A percentile compares a stretch with the other conserved stretches of the same genome.
Conservation (phyloP, 2,888 invertebrate species). For the Amblyteles armatorius region DNA sequence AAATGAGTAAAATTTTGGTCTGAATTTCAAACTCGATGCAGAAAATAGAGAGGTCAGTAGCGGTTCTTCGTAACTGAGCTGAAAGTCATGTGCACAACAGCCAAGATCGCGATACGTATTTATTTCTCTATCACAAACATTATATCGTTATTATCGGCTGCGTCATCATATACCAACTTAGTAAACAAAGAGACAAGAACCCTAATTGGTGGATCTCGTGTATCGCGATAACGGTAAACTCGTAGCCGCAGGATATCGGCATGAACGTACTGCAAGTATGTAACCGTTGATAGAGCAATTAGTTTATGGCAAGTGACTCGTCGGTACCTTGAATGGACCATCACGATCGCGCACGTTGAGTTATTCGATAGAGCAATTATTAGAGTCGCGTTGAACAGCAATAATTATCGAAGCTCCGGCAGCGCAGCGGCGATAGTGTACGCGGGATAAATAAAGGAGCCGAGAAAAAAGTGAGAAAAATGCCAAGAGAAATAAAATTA, state of each 20-base stretch:
- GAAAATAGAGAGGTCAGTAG: background rate
- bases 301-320: conserved; percentile 68
- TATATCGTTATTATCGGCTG: conserved; percentile 20
- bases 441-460: conserved; percentile 46
- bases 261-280: conserved; percentile 16
- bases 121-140: conserved; percentile 16
- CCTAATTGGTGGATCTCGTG: conserved; percentile 20
- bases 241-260: conserved; percentile 8
- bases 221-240: conserved; percentile 49
- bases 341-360: conserved; percentile 60
- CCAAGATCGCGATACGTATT: conserved; percentile 35
- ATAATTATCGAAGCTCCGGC: conserved; percentile 50
- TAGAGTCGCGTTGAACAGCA: conserved; percentile 52
- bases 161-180: background rate
- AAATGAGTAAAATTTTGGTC: too few species aligned
- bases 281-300: conserved; percentile 70
- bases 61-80: background rate
- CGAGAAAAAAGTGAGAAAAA: conserved; percentile 44
- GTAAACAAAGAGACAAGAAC: conserved; percentile 43
- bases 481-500: conserved; percentile 15
- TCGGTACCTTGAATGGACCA: conserved; percentile 69
- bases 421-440: conserved; percentile 27
- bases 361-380: conserved; percentile 65
- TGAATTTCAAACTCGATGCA: background rate
- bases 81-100: background rate